Conservation (phyloP, 2,113 vertebrate genomes). For the Anoura caudifer region DNA sequence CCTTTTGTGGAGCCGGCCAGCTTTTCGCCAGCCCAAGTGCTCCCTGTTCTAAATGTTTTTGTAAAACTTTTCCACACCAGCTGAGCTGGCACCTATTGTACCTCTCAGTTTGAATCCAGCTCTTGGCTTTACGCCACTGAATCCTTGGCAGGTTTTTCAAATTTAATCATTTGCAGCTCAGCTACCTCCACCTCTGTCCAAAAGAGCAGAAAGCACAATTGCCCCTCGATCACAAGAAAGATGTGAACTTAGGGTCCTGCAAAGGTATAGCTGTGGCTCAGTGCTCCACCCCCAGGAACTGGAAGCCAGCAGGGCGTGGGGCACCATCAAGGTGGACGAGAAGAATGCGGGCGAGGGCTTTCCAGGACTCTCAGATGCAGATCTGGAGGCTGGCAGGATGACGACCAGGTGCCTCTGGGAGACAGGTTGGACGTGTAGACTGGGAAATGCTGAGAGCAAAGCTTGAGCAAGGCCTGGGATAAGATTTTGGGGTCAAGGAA, state of each 20-base stretch:
- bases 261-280: neutral
- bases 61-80: neutral
- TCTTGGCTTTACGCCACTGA: conserved; percentile 36
- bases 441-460: neutral
- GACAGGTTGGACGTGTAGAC: neutral
- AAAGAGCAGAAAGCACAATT: neutral
- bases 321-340: neutral
- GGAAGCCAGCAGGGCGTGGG: neutral
- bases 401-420: neutral
- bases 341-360: neutral
- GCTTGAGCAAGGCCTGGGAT: neutral
- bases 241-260: neutral
- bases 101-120: neutral
- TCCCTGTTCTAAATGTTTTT: conserved; percentile 5
- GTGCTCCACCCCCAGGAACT: neutral
- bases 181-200: neutral
- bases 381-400: neutral
- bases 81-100: neutral
- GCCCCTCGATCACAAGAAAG: neutral
- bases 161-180: conserved; percentile 22
- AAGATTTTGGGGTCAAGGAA: neutral
- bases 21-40: neutral
- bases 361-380: neutral
- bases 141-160: conserved; percentile 26
- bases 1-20: neutral